phyloP scores from a whole-genome alignment of 2,888 invertebrate genomes.

The Folsomia candida region DNA sequence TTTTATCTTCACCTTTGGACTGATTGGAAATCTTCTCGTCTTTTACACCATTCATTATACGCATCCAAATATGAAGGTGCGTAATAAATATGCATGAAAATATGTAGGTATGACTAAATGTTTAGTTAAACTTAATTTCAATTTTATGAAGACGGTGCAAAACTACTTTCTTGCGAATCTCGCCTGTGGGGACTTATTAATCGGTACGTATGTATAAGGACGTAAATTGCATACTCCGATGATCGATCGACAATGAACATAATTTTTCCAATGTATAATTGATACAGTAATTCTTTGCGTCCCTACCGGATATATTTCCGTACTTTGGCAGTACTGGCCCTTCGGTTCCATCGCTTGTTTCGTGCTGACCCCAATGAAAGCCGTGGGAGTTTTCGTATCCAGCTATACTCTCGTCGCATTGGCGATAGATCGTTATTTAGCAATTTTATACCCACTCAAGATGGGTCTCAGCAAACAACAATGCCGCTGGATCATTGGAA shows the following conservation, averaged over 20 bases:
- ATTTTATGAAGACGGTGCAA: conserved; percentile 84
- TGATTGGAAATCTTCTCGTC: conserved; percentile 30
- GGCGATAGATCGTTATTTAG: conserved; percentile 82
- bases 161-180: conserved; percentile 83
- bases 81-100: too few species aligned
- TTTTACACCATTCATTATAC: conserved; percentile 76
- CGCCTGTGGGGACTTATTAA: conserved; percentile 82
- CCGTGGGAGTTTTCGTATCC: conserved; percentile 61
- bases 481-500: conserved; percentile 64
- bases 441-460: conserved; percentile 77
- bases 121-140: too few species aligned
- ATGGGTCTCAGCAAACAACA: conserved; percentile 73
- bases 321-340: conserved; percentile 77
- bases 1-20: conserved; percentile 21
- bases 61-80: conserved; percentile 80
- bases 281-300: conserved; percentile 84
- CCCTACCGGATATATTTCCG: conserved; percentile 80
- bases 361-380: conserved; percentile 53
- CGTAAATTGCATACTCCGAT: too few species aligned
- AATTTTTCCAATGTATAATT: too few species aligned
- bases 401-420: conserved; percentile 88
- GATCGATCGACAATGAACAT: too few species aligned
- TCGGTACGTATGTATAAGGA: too few species aligned
- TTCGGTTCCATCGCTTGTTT: conserved; percentile 79
- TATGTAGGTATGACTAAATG: too few species aligned